A percentile compares a stretch with the other conserved stretches of the same genome.
phyloP scores from a whole-genome alignment of 2,113 vertebrate genomes.

The Larimichthys polyactis region DNA sequence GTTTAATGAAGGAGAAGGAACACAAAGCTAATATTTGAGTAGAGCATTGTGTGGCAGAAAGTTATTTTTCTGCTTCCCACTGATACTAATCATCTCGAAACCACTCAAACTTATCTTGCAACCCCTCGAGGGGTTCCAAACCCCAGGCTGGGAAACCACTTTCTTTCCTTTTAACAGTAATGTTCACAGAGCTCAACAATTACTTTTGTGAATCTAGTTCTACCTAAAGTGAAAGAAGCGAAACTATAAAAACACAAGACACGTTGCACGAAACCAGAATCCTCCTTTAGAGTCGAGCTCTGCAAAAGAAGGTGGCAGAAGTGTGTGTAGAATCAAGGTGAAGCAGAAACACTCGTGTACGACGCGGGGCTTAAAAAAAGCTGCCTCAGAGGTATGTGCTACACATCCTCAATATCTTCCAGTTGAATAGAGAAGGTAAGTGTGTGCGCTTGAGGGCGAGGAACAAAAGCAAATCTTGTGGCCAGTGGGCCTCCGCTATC shows the following conservation, averaged over 20 bases:
- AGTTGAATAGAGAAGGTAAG: constrained; percentile 59
- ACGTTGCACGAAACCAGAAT: not conserved
- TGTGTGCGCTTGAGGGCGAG: constrained; percentile 40
- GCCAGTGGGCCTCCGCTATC: constrained; percentile 70
- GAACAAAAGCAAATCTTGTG: constrained; percentile 74
- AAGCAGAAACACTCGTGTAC: constrained; percentile 25
- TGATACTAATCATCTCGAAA: not conserved
- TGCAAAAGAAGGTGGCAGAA: not conserved
- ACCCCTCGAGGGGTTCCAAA: no score
- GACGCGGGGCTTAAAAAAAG: constrained; percentile 2
- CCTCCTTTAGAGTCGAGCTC: constrained; percentile 6
- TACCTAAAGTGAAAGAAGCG: not conserved
- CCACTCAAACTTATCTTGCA: not conserved
- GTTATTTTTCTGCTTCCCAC: not conserved
- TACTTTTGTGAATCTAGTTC: not conserved
- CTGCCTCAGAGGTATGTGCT: constrained; percentile 48
- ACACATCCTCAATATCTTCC: constrained; percentile 56
- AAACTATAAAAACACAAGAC: not conserved
- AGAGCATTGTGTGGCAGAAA: not conserved
- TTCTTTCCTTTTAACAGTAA: no score
- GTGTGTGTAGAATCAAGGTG: not conserved
- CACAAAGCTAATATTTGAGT: not conserved
- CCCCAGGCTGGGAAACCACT: not conserved
- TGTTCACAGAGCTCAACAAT: not conserved
- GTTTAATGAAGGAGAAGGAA: no score